These are phyloP conservation scores for Pelvicachromis taeniatus DNA, from an alignment of 2,113 vertebrate genomes.

Conservation along the genomic window DNA sequence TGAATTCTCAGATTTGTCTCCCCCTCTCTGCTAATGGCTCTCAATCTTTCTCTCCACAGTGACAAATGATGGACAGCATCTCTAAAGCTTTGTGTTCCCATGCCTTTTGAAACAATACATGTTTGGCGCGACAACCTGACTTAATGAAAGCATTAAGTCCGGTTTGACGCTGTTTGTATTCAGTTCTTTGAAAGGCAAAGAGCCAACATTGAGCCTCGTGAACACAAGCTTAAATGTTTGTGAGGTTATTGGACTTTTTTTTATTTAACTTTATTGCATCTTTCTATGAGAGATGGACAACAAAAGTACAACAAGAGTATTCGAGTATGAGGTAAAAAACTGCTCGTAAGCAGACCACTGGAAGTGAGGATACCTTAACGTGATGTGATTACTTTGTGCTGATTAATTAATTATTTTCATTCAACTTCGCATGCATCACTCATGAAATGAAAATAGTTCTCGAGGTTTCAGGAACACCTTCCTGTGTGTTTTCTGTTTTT, in stretches of 20 bases:
- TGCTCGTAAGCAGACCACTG: neutral
- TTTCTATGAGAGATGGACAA: conserved; percentile 50
- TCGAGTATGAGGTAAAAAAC: conserved; percentile 50
- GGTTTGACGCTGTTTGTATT: conserved; percentile 34
- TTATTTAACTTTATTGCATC: conserved; percentile 8
- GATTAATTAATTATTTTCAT: conserved; percentile 37
- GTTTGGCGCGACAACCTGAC: conserved; percentile 40
- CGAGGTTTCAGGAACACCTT: neutral
- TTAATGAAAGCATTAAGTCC: conserved; percentile 38
- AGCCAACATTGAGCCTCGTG: conserved; percentile 11
- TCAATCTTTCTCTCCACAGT: conserved; percentile 78
- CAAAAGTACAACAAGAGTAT: conserved; percentile 33
- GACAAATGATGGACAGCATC: conserved; percentile 69
- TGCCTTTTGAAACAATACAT: conserved; percentile 63
- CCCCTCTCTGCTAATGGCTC: conserved; percentile 74
- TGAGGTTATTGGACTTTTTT: neutral
- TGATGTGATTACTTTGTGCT: conserved; percentile 5
- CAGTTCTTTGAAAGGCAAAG: conserved; percentile 26
- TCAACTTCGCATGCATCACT: conserved; percentile 50
- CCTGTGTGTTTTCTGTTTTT: neutral
- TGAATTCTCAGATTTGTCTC: conserved; percentile 65
- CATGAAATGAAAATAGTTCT: conserved; percentile 65
- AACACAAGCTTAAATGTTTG: neutral
- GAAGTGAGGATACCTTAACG: neutral
- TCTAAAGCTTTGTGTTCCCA: conserved; percentile 71